Conservation (phyloP, 2,888 invertebrate species). For the Hoplodrina ambigua region DNA sequence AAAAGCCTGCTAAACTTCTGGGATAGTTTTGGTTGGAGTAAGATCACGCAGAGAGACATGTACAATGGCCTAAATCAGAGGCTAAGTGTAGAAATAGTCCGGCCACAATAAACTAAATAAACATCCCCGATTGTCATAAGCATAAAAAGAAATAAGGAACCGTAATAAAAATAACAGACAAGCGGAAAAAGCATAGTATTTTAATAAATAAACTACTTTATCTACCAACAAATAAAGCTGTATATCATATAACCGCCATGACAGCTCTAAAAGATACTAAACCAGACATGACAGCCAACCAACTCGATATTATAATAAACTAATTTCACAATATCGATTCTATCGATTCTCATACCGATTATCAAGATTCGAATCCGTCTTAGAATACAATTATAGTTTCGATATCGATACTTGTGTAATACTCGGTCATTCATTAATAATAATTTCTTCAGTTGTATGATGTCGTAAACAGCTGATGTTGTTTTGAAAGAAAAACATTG, state of each 20-base stretch:
- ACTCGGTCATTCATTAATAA: slow-evolving; percentile 57
- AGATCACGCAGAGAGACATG: too few relatives aligned
- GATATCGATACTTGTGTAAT: slow-evolving; percentile 43
- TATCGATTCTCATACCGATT: slow-evolving; percentile 43
- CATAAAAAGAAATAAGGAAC: too few relatives aligned
- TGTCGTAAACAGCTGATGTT: slow-evolving; percentile 36
- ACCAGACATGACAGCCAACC: slow-evolving; percentile 24
- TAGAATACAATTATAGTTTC: slow-evolving; percentile 48
- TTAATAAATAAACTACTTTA: not conserved
- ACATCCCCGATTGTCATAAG: too few relatives aligned
- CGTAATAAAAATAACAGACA: not conserved
- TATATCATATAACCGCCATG: slow-evolving; percentile 1
- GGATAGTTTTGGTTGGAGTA: too few relatives aligned
- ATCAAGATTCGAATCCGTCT: slow-evolving; percentile 52
- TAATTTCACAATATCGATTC: slow-evolving; percentile 43
- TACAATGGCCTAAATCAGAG: too few relatives aligned
- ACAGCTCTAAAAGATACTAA: slow-evolving; percentile 14
- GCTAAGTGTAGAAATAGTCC: too few relatives aligned
- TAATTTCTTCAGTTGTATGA: slow-evolving; percentile 52
- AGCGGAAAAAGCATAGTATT: not conserved
- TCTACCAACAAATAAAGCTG: not conserved
- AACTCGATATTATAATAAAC: slow-evolving; percentile 23
- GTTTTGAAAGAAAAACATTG: slow-evolving; percentile 57
- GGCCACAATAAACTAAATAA: too few relatives aligned
- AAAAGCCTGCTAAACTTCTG: too few relatives aligned